Percentiles rank a stretch among this genome's conserved stretches.
These are phyloP conservation scores for Gallinago jamesoni DNA, from an alignment of 2,113 vertebrate genomes.

Conservation along the genomic window DNA sequence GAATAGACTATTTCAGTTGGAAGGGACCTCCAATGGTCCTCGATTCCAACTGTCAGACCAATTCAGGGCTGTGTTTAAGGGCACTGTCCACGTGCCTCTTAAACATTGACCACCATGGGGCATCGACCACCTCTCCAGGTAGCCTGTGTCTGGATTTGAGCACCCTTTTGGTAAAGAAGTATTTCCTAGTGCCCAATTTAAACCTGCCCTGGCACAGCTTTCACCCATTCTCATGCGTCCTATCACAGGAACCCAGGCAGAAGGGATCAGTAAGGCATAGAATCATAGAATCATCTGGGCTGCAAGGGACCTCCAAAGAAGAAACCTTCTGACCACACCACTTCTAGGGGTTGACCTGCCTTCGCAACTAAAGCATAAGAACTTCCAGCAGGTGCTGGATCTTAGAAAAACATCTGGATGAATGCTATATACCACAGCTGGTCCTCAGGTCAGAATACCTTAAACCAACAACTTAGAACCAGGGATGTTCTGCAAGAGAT, in stretches of 20 bases:
- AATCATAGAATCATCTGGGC: too few relatives aligned
- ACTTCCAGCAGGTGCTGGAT: neutral
- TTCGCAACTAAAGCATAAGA: neutral
- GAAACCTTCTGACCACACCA: neutral
- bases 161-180: neutral
- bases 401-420: neutral
- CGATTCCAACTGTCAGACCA: neutral
- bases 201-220: neutral
- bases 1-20: neutral
- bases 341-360: neutral
- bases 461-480: neutral
- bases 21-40: neutral
- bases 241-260: neutral
- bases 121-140: accelerated
- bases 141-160: neutral
- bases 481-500: accelerated
- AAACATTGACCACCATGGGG: neutral
- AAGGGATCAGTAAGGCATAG: neutral
- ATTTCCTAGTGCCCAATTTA: neutral
- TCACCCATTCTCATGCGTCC: neutral
- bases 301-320: too few relatives aligned
- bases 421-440: accelerated
- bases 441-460: neutral
- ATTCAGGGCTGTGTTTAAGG: neutral
- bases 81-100: neutral